A percentile compares a stretch with the other conserved stretches of the same genome.
phyloP scores from a whole-genome alignment of 2,113 vertebrate genomes.

The Potamarius usumacintae region DNA sequence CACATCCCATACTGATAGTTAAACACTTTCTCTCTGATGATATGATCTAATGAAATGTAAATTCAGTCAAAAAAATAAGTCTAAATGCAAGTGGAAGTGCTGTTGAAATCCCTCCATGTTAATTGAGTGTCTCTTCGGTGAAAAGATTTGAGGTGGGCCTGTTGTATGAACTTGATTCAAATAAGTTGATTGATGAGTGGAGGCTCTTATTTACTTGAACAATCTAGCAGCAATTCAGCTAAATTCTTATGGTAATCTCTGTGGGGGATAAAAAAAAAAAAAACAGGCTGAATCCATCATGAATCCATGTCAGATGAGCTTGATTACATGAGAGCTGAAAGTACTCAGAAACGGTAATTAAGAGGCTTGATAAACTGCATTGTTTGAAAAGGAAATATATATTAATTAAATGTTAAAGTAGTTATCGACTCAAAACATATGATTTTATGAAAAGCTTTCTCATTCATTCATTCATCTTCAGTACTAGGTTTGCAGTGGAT shows the following conservation, averaged over 20 bases:
- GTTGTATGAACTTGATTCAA: conserved; percentile 38
- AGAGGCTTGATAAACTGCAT: background rate
- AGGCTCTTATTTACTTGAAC: background rate
- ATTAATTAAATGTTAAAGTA: background rate
- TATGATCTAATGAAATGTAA: conserved; percentile 52
- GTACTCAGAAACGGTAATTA: background rate
- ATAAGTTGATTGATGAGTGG: conserved; percentile 26
- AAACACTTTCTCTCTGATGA: conserved; percentile 24
- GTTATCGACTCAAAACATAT: background rate
- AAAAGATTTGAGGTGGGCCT: conserved; percentile 15
- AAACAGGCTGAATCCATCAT: background rate
- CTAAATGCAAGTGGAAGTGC: conserved; percentile 31
- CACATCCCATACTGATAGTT: conserved; percentile 29
- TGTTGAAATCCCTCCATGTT: conserved; percentile 38
- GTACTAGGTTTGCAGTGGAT: background rate
- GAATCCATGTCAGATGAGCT: background rate
- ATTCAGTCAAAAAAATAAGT: conserved; percentile 40
- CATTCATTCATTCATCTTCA: background rate
- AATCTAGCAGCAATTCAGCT: too few relatives aligned
- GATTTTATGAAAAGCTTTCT: background rate
- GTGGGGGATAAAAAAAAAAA: background rate
- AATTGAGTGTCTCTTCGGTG: conserved; percentile 41
- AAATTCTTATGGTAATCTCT: background rate
- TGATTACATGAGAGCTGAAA: background rate
- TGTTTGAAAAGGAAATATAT: conserved; percentile 17